Conservation (phyloP, 2,113 vertebrate species). For the Strix uralensis region DNA sequence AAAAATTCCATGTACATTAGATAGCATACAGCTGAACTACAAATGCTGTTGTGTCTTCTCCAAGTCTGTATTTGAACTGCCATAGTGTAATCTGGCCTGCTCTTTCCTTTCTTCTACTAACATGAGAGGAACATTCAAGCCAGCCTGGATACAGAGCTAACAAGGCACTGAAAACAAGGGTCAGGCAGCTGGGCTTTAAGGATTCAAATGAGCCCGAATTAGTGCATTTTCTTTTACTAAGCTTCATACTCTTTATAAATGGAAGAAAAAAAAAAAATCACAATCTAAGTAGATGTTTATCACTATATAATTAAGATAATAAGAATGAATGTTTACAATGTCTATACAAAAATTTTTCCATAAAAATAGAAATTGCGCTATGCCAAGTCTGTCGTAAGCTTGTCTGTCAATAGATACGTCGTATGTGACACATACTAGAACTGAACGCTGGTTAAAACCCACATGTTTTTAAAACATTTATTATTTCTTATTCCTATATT, state of each 20-base stretch:
- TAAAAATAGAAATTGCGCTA: not conserved
- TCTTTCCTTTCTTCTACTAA: not conserved
- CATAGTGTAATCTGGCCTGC: not conserved
- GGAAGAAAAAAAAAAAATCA: not conserved
- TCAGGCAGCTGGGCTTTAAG: not conserved
- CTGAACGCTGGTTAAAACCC: not conserved
- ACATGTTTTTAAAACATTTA: not conserved
- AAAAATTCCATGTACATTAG: slow-evolving; percentile 15
- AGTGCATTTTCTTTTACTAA: not conserved
- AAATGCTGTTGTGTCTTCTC: slow-evolving; percentile 32
- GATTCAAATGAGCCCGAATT: not conserved
- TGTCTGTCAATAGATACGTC: not conserved
- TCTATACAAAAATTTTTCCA: not conserved
- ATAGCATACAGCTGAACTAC: slow-evolving; percentile 48
- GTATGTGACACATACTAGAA: not conserved
- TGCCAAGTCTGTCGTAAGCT: not conserved
- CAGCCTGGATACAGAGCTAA: slow-evolving; percentile 1
- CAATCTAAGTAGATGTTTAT: not conserved
- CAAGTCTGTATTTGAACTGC: slow-evolving; percentile 21
- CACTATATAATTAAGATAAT: not conserved
- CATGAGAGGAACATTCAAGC: not conserved
- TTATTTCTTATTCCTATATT: not conserved
- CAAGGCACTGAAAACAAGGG: slow-evolving; percentile 17
- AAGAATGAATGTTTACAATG: not conserved
- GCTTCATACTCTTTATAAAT: not conserved